Base-by-base conservation (phyloP, 2,113 vertebrate species). In the Pithys albifrons region DNA sequence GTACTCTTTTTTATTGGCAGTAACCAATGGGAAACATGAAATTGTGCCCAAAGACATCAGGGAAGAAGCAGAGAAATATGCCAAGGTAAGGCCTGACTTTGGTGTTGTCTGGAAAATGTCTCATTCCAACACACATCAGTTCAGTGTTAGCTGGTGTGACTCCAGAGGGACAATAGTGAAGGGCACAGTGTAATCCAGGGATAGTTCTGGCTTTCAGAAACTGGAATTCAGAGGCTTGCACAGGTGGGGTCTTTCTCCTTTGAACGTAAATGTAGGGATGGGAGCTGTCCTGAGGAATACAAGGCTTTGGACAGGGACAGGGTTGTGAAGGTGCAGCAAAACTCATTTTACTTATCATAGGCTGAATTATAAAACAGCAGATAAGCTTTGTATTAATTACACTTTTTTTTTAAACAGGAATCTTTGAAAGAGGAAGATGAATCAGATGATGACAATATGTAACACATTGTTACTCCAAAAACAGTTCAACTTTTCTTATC, bases 391-490 rank as follows among this genome's bases (percentile, higher is more conserved):
- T n/a, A 64, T 89, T 72, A 83, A 78, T 74, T 39, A 10, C 33
- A 27, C 14, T 23, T 91, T 59, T 89, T 48, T 43, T 97, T 76
- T n/a, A 89, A 90, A 91, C 94, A 99, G 99, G 99, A 99, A 92
- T 99, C 99, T 89, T 97, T 99, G 98, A 99, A 99, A 97, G 99
- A 99, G 95, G 99, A 99, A 66, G 99, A 99, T 80, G 99, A 99
- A 97, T 99, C 99, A 41, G 99, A 99, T 4, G 99, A 99, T 97
- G 99, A 99, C 95, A 99, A 99, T 97, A 99, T 99, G 99, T 99
- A 98, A 98, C 91, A 95, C 78, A 95, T 95, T 96, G 90, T 97
- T 96, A 97, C 88, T 97, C 87, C 86, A 69, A 87, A 74, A 90
- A 66, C 92, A 89, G 69, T 48, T 84, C 64, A n/a, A 71, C 70